Evolutionary conservation across 2,113 vertebrate species (phyloP), one percentile per base, ranked within the genome.

Genomic region (Amphilophus citrinellus): DNA sequence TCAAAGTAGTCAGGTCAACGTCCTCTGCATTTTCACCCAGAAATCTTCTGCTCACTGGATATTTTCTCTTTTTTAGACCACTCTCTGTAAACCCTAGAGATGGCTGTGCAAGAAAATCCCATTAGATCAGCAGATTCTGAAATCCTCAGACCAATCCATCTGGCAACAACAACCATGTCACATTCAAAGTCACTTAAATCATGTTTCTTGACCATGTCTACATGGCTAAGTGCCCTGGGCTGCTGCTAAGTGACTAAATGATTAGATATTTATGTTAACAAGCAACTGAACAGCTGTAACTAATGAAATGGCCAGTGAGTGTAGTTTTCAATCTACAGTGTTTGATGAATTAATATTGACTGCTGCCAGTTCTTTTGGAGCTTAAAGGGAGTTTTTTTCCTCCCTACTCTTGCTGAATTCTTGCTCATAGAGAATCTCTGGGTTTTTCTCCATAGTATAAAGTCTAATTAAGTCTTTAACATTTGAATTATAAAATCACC

Each of bases 401-500:
- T 56, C 18, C 3, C 53, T 56, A 9, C 18, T 56, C 6, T 20
- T 56, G 18, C 18, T 20, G 15, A 20, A 56, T 53, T 53, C 17
- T 53, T 3, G 18, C 50, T 56, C 7, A 20, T 20, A 56, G 18
- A 3, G 20, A 56, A 56, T 56, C 18, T 6, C 7, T n/a, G 50
- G 50, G 50, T 7, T 71, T 71, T 53, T 53, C 0, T 30, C 42
- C 24, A 71, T 32, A 71, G 30, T 4, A 17, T 30, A 32, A 71
- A 50, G 42, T 68, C 22, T 68, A 42, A 42, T 42, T 10, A 42
- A 11, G 14, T 47, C 44, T 47, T 47, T 47, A 47, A 2, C 14
- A 15, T 53, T 35, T 56, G 47, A 56, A 73, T 56, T 47, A 17
- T 1, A 14, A 61, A 5, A 3, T 88, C 95, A 99, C 98, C 97